phyloP scores from a whole-genome alignment of 2,888 invertebrate species.

The Tenthredo scrophulariae region DNA sequence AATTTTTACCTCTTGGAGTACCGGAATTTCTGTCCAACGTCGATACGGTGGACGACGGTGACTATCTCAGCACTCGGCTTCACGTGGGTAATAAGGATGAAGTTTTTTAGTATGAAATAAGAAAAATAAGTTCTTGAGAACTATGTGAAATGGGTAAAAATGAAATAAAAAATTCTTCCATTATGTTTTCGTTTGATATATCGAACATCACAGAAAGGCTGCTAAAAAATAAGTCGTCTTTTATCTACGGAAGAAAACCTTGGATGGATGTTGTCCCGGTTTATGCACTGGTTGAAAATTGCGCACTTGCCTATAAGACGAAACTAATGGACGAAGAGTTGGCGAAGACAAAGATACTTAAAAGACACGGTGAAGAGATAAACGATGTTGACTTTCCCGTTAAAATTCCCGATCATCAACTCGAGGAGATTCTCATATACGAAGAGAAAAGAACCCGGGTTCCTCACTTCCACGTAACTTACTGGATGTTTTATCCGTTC shows the following conservation, averaged over 20 bases:
- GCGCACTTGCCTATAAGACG: conserved; percentile 66
- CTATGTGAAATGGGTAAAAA: conserved; percentile 12
- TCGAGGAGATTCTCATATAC: conserved; percentile 56
- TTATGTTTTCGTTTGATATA: neutral
- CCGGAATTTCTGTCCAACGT: conserved; percentile 83
- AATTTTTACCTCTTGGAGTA: conserved; percentile 83
- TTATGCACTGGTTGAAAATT: conserved; percentile 82
- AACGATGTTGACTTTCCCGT: conserved; percentile 8
- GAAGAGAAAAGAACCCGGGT: conserved; percentile 64
- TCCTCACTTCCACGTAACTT: conserved; percentile 83
- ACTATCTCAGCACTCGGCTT: conserved; percentile 69
- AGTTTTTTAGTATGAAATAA: neutral
- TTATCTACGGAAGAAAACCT: conserved; percentile 83
- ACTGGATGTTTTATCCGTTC: conserved; percentile 87
- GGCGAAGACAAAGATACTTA: neutral
- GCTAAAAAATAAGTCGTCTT: conserved; percentile 79
- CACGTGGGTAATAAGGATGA: conserved; percentile 66
- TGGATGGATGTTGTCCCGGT: conserved; percentile 80
- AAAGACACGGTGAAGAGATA: neutral
- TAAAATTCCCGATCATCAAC: neutral
- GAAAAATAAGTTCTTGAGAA: neutral
- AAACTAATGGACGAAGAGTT: neutral
- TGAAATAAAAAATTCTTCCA: conserved; percentile 54
- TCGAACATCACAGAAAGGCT: conserved; percentile 73
- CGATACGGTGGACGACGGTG: conserved; percentile 65